Evolutionary conservation across 2,113 vertebrate genomes (phyloP).

Genomic region (Clarias macrocephalus): DNA sequence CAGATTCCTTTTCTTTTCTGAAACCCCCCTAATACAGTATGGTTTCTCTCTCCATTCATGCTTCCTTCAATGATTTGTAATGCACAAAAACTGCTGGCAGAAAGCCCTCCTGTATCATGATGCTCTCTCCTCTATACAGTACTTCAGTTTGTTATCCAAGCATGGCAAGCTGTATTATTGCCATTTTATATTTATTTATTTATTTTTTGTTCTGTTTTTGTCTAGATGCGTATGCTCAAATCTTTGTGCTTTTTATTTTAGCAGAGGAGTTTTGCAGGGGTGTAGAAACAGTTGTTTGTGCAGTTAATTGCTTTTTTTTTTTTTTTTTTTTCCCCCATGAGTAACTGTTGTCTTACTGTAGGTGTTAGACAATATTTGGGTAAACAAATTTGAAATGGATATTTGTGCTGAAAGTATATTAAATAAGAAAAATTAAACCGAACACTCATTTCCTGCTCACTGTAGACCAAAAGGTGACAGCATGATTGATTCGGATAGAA

Average conservation of each 20-base stretch:
- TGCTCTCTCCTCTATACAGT: not conserved
- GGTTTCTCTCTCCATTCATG: not conserved
- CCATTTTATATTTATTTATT: not conserved
- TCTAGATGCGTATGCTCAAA: not conserved
- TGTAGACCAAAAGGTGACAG: not conserved
- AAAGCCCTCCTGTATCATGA: not conserved
- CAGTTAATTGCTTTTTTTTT: not conserved
- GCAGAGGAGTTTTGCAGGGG: not conserved
- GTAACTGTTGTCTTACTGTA: not conserved
- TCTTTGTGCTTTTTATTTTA: not conserved
- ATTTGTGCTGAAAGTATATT: not conserved
- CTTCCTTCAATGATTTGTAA: not conserved
- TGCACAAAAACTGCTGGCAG: not conserved
- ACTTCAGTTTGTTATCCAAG: not conserved
- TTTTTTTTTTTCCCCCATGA: too few species aligned
- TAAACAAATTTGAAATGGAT: not conserved
- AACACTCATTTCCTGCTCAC: not conserved
- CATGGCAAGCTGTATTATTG: not conserved
- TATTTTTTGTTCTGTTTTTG: not conserved
- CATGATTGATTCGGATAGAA: constrained; percentile 13
- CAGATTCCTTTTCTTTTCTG: not conserved
- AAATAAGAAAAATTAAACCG: not conserved
- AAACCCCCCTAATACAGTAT: not conserved
- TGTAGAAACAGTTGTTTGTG: not conserved
- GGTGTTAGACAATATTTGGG: not conserved